Evolutionary conservation across 2,113 vertebrate species (phyloP).

Genomic region (Circaetus cinerascens): DNA sequence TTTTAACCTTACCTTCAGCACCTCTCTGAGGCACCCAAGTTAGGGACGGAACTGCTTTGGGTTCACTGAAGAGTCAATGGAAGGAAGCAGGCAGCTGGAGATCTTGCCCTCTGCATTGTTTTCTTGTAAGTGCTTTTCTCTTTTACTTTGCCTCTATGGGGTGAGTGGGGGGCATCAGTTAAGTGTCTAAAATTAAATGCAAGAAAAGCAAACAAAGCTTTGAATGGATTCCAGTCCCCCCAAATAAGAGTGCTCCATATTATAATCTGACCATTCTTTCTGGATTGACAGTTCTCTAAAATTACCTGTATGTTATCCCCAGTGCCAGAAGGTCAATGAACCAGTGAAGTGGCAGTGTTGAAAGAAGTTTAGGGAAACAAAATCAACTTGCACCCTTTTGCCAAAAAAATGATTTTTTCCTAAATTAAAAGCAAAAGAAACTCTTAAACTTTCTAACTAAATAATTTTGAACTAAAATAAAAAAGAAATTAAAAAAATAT

Average conservation of each 20-base stretch:
- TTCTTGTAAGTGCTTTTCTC: neutral
- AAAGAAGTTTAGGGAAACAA: neutral
- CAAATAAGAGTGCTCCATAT: neutral
- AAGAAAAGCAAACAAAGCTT: neutral
- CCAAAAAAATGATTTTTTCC: neutral
- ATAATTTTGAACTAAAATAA: neutral
- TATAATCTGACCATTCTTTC: neutral
- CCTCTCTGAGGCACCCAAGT: neutral
- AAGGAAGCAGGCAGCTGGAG: neutral
- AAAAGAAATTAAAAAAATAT: accelerated
- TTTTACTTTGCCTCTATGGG: neutral
- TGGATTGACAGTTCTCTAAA: neutral
- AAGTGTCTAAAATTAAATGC: neutral
- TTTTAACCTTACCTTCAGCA: neutral
- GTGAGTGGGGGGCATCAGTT: neutral
- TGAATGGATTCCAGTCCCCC: neutral
- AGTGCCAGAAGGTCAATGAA: neutral
- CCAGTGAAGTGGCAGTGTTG: neutral
- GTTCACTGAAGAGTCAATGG: neutral
- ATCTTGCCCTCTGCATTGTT: neutral
- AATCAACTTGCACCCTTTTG: neutral
- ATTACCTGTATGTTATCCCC: neutral
- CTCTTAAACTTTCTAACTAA: neutral
- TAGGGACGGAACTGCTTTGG: neutral
- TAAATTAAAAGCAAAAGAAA: neutral